Base-by-base conservation (phyloP, 92 coral and sea anemone species). In the Virgularia gustaviana region DNA sequence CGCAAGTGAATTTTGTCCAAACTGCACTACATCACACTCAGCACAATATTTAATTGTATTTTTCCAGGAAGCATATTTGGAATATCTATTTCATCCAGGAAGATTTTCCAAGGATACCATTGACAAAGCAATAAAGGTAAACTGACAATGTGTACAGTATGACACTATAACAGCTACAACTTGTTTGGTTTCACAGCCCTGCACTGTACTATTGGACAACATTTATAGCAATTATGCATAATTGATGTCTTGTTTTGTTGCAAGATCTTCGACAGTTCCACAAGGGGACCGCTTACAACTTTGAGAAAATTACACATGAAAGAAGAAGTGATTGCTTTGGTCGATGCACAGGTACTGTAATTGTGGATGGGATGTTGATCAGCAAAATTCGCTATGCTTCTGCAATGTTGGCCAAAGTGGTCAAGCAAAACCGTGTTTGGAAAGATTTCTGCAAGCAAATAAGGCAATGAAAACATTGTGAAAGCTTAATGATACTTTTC, bases 121-220 rank as follows among this genome's bases (percentile, higher is more conserved):
- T 25, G 72, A 89, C 22, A 91, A 89, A 74, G 96, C 97, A 22
- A 85, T 82, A 30, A 95, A 91, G 97, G 97, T 88, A 5, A n/a
- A n/a, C n/a, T n/a, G n/a, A n/a, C n/a, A n/a, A n/a, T n/a, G n/a
- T n/a, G n/a, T n/a, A n/a, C n/a, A n/a, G n/a, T n/a, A n/a, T n/a
- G n/a, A n/a, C n/a, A n/a, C n/a, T n/a, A n/a, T n/a, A n/a, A n/a
- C n/a, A 3, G 55, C 16, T 47, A 15, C 65, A 7, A 37, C 6
- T 36, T 20, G 37, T 24, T 42, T 31, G 23, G 25, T n/a, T n/a
- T n/a, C n/a, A n/a, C n/a, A n/a, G n/a, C n/a, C n/a, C n/a, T n/a
- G n/a, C n/a, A n/a, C n/a, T n/a, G n/a, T n/a, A n/a, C n/a, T n/a
- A n/a, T n/a, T n/a, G n/a, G n/a, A n/a, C n/a, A n/a, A n/a, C n/a